Conservation (phyloP, 2,113 vertebrate genomes). For the Proterorhinus semilunaris region DNA sequence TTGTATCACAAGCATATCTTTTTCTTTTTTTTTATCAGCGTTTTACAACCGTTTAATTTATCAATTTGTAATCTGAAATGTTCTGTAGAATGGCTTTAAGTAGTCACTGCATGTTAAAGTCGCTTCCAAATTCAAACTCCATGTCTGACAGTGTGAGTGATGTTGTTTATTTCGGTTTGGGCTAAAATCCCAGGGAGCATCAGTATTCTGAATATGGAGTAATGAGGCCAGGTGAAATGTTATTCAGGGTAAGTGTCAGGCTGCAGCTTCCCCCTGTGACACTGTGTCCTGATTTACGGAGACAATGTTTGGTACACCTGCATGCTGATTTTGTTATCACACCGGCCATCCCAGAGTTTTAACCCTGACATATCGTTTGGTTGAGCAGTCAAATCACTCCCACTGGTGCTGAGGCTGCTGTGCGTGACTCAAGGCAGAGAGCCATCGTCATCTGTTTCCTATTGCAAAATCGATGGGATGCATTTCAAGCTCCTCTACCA, state of each 20-base stretch:
- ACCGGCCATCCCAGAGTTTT: not conserved
- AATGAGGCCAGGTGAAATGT: constrained; percentile 36
- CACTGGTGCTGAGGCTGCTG: constrained; percentile 85
- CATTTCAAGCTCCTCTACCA: constrained; percentile 89
- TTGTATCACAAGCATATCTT: no score
- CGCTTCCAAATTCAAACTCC: constrained; percentile 2
- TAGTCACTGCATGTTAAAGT: constrained; percentile 3
- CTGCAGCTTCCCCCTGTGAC: constrained; percentile 10
- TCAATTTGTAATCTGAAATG: no score
- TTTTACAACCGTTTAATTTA: no score
- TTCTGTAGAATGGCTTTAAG: not conserved
- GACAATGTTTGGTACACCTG: constrained; percentile 7
- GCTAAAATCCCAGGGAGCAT: constrained; percentile 8
- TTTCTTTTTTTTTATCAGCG: no score
- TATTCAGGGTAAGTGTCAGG: constrained; percentile 23
- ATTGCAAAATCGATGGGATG: constrained; percentile 80
- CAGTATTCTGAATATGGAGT: constrained; percentile 11
- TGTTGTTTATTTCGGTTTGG: constrained; percentile 10
- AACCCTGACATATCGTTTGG: not conserved
- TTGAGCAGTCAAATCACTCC: constrained; percentile 65
- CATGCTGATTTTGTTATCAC: constrained; percentile 7
- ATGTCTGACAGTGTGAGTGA: constrained; percentile 19
- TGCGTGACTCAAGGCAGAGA: constrained; percentile 79
- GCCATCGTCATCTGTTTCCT: constrained; percentile 45
- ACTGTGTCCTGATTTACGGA: constrained; percentile 3